Conservation (phyloP, 30 jellyfish, hydroid and myxozoan genomes). For the Catostylus mosaicus region DNA sequence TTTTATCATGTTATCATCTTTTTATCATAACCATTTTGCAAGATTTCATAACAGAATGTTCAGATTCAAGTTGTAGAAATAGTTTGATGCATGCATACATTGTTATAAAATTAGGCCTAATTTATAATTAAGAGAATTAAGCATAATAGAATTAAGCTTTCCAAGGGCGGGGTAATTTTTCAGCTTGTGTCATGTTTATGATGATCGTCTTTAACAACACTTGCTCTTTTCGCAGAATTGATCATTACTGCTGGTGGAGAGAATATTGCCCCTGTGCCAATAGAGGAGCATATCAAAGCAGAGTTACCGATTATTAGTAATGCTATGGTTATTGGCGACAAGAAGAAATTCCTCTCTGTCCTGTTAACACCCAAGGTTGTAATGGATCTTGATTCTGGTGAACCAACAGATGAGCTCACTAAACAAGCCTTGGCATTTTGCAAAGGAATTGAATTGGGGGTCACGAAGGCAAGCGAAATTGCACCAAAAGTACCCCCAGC, state of each 20-base stretch:
- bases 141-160: no score
- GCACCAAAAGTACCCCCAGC: slow-evolving; percentile 80
- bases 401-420: slow-evolving; percentile 71
- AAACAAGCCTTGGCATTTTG: slow-evolving; percentile 59
- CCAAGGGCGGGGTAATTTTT: neutral
- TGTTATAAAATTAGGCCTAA: no score
- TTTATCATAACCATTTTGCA: no score
- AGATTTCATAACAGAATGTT: no score
- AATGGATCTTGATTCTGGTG: slow-evolving; percentile 84
- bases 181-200: neutral
- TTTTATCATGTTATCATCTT: no score
- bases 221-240: slow-evolving; percentile 59
- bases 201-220: no score
- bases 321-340: slow-evolving; percentile 98
- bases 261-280: slow-evolving; percentile 99
- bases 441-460: slow-evolving; percentile 66
- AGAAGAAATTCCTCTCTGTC: slow-evolving; percentile 93
- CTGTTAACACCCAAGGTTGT: slow-evolving; percentile 80
- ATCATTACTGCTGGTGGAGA: slow-evolving; percentile 99
- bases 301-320: slow-evolving; percentile 87
- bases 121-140: no score
- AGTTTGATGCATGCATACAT: no score
- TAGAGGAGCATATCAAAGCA: slow-evolving; percentile 91
- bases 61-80: no score
- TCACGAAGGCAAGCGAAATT: slow-evolving; percentile 71